A percentile compares a stretch with the other conserved stretches of the same genome.
These are phyloP conservation scores for Chaetops frenatus DNA, from an alignment of 2,113 vertebrate genomes.

Conservation along the genomic window DNA sequence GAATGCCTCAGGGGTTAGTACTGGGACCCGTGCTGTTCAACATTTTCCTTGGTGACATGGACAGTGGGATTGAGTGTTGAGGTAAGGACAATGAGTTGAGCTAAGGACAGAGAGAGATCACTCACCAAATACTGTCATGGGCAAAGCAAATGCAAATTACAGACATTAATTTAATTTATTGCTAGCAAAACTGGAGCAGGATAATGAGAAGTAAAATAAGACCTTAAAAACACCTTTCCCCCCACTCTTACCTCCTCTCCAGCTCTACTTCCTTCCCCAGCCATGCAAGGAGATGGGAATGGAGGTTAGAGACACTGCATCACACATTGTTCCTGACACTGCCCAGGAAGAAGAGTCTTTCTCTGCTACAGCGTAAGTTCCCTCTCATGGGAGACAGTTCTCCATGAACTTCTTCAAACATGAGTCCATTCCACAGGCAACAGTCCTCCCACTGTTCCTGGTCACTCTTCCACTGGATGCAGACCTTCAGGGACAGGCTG, in stretches of 20 bases:
- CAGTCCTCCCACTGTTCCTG: neutral
- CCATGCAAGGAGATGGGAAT: neutral
- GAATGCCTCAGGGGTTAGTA: too few species aligned
- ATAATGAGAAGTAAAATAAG: neutral
- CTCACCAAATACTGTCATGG: too few species aligned
- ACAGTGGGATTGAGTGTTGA: neutral
- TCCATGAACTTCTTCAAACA: neutral
- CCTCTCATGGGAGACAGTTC: neutral
- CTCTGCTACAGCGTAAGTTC: neutral
- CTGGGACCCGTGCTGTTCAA: rapidly evolving
- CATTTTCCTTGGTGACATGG: neutral
- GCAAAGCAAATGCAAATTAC: neutral
- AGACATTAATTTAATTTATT: neutral
- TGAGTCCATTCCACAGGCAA: neutral
- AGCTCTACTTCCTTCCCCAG: neutral
- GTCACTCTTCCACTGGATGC: neutral
- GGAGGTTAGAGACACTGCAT: too few species aligned
- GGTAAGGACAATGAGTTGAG: too few species aligned
- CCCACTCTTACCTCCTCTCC: neutral
- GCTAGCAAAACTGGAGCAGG: neutral
- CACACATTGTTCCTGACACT: neutral
- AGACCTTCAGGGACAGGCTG: neutral
- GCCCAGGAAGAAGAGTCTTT: neutral
- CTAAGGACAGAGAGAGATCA: neutral
- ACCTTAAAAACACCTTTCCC: neutral